Evolutionary conservation across 2,888 invertebrate species (phyloP).

Genomic region (Nudaria mundana): DNA sequence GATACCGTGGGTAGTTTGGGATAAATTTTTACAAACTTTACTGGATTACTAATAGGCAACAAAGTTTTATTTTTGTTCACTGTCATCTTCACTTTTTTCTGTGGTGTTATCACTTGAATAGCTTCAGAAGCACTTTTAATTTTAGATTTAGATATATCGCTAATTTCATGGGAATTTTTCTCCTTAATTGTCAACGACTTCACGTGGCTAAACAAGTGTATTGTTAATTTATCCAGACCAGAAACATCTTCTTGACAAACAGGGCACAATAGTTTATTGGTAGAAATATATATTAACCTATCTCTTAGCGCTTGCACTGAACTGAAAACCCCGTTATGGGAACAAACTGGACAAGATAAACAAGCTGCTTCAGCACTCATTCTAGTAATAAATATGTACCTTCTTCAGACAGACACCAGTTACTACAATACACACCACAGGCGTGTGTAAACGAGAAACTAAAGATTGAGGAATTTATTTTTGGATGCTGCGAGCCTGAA

Average conservation of each 20-base stretch:
- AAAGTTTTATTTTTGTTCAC: constrained; percentile 66
- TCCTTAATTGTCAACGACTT: constrained; percentile 48
- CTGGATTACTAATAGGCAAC: constrained; percentile 46
- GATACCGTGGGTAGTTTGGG: constrained; percentile 70
- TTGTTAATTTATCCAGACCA: constrained; percentile 91
- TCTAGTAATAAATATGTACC: constrained; percentile 5
- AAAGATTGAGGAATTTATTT: constrained; percentile 63
- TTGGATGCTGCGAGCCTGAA: constrained; percentile 52
- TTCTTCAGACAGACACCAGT: background rate
- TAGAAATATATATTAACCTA: constrained; percentile 87
- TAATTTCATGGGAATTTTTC: constrained; percentile 32
- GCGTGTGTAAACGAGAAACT: constrained; percentile 53
- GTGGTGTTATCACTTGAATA: constrained; percentile 39
- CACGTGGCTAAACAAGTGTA: constrained; percentile 90
- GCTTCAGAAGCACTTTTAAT: constrained; percentile 34
- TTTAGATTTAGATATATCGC: constrained; percentile 24
- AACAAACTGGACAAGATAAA: constrained; percentile 89
- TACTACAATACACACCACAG: constrained; percentile 18
- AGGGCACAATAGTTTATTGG: constrained; percentile 87
- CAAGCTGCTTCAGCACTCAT: constrained; percentile 79
- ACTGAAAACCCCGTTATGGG: constrained; percentile 85
- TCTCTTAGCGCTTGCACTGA: constrained; percentile 86
- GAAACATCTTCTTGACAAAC: constrained; percentile 88
- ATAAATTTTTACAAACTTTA: constrained; percentile 73
- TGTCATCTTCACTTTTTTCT: constrained; percentile 54